Conservation (phyloP, 2,797 vertebrate species). For the Anguilla marmorata region DNA sequence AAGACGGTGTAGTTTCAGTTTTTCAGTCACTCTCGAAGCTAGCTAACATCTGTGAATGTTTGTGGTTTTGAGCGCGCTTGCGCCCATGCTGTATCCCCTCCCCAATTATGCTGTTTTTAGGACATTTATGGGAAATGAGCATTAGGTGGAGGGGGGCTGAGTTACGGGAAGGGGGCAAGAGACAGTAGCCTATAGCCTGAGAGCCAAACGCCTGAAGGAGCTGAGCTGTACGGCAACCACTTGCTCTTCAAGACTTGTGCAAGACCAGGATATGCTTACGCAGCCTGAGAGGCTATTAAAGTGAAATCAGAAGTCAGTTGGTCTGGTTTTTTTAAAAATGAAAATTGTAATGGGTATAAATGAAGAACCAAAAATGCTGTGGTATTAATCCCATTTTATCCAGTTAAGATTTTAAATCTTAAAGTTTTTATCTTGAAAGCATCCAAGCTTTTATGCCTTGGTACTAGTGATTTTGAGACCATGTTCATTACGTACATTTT, state of each 20-base stretch:
- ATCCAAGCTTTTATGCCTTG: too few species aligned
- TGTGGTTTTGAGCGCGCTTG: neutral
- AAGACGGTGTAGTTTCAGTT: neutral
- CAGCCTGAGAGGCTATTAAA: neutral
- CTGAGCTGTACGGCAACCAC: neutral
- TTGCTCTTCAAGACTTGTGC: neutral
- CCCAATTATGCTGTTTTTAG: neutral
- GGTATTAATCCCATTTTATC: too few species aligned
- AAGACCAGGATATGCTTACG: neutral
- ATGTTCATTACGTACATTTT: too few species aligned
- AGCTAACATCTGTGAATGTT: neutral
- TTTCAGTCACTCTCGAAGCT: neutral
- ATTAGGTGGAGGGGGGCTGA: neutral
- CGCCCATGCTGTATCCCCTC: neutral
- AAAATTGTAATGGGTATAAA: too few species aligned
- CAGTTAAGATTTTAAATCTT: too few species aligned
- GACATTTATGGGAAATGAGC: conserved; percentile 1
- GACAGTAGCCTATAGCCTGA: neutral
- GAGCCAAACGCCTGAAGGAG: neutral
- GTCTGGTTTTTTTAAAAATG: too few species aligned
- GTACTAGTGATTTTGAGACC: too few species aligned
- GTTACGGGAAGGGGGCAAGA: neutral
- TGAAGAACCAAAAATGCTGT: too few species aligned
- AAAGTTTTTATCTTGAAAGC: too few species aligned
- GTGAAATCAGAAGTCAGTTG: neutral